Conservation (phyloP, 2,888 invertebrate genomes). For the Zaprionus lineosus region DNA sequence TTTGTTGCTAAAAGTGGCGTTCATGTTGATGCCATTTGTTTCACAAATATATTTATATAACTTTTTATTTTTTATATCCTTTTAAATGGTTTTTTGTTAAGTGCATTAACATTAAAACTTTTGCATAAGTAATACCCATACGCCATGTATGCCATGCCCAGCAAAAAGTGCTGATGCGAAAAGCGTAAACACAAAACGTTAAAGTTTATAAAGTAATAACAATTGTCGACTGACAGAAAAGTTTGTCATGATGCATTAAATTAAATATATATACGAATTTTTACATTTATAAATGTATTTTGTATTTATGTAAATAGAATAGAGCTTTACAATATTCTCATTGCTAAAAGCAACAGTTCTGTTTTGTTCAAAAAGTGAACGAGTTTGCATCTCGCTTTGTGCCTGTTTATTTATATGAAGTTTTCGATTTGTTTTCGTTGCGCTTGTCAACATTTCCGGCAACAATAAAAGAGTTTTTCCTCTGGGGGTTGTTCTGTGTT, state of each 20-base stretch:
- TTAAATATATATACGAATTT: too few relatives aligned
- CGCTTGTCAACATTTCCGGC: constrained; percentile 65
- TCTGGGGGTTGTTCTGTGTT: constrained; percentile 16
- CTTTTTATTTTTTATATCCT: too few relatives aligned
- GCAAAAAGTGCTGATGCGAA: not conserved
- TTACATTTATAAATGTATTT: too few relatives aligned
- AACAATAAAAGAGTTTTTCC: constrained; percentile 35
- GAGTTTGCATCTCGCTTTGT: constrained; percentile 39
- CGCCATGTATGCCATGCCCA: constrained; percentile 12
- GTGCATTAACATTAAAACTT: constrained; percentile 28
- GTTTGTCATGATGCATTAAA: constrained; percentile 60
- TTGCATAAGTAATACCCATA: constrained; percentile 22
- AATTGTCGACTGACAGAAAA: constrained; percentile 52
- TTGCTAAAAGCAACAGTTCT: constrained; percentile 39
- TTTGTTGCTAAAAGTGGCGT: too few relatives aligned
- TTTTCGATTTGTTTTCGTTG: constrained; percentile 69
- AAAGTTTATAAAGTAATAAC: constrained; percentile 51
- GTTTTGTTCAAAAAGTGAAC: too few relatives aligned
- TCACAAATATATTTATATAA: constrained; percentile 7
- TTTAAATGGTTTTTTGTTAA: constrained; percentile 8
- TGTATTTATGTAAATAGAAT: constrained; percentile 55
- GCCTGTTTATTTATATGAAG: constrained; percentile 61
- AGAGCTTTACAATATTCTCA: constrained; percentile 35
- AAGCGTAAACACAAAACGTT: not conserved
- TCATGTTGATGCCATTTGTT: constrained; percentile 29